phyloP scores from a whole-genome alignment of 2,888 invertebrate genomes.

The Microctonus aethiopoides region DNA sequence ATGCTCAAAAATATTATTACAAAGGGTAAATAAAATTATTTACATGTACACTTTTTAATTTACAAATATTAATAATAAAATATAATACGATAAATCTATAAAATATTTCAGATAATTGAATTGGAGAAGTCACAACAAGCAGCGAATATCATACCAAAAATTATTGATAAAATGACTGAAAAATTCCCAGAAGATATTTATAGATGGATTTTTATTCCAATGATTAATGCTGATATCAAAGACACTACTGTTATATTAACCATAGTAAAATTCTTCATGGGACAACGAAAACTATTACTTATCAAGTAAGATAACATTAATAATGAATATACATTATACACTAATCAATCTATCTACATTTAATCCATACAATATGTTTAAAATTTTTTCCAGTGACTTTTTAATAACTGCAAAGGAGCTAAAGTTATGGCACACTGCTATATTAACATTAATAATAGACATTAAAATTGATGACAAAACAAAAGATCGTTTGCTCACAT shows the following conservation, averaged over 20 bases:
- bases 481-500: constrained; percentile 48
- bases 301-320: constrained; percentile 33
- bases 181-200: constrained; percentile 56
- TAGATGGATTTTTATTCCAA: constrained; percentile 51
- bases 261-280: constrained; percentile 32
- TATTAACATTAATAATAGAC: constrained; percentile 47
- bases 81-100: not conserved
- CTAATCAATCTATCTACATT: not conserved
- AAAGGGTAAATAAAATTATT: constrained; percentile 45
- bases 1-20: constrained; percentile 50
- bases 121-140: constrained; percentile 41
- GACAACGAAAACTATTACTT: constrained; percentile 31
- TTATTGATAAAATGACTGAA: constrained; percentile 45
- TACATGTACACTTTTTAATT: not conserved
- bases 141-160: constrained; percentile 47
- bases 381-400: constrained; percentile 50
- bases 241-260: constrained; percentile 41
- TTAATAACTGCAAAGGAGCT: constrained; percentile 48
- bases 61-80: not conserved
- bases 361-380: not conserved
- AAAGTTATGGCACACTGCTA: constrained; percentile 54
- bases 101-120: constrained; percentile 45
- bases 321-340: no score
- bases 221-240: constrained; percentile 51
- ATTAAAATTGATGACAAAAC: constrained; percentile 40